phyloP scores from a whole-genome alignment of 2,797 vertebrate species.

The Poeciliopsis infans region DNA sequence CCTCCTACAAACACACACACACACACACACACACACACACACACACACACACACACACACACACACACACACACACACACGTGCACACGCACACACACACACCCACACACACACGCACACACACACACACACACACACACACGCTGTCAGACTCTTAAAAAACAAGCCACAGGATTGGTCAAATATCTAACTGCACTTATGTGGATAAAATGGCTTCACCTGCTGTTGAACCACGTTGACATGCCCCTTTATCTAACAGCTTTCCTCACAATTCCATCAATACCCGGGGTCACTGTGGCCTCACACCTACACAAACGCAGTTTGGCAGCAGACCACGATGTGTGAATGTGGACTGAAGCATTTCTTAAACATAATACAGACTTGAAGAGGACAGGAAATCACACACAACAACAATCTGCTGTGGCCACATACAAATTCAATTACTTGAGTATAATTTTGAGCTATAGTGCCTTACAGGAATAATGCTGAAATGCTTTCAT shows the following conservation, averaged over 20 bases:
- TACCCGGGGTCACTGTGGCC: conserved; percentile 26
- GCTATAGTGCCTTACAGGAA: neutral
- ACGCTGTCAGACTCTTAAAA: conserved; percentile 2
- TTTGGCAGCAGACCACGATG: conserved; percentile 4
- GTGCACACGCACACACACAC: neutral
- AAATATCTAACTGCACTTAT: conserved; percentile 42
- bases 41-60: too few species aligned
- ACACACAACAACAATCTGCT: neutral
- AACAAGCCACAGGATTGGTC: conserved; percentile 14
- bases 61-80: neutral
- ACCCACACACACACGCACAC: neutral
- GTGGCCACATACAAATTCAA: neutral
- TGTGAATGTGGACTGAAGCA: conserved; percentile 9
- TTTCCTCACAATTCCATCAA: conserved; percentile 31
- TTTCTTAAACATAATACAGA: neutral
- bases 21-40: neutral
- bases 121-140: too few species aligned
- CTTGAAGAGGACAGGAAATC: conserved; percentile 12
- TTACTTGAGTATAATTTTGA: conserved; percentile 11
- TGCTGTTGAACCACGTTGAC: conserved; percentile 42
- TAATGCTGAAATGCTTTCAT: neutral
- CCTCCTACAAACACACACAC: neutral
- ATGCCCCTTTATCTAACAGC: conserved; percentile 33
- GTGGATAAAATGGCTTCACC: conserved; percentile 33
- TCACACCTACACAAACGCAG: conserved; percentile 28